Evolutionary conservation across 2,113 vertebrate species (phyloP).

Genomic region (Acrocephalus arundinaceus): DNA sequence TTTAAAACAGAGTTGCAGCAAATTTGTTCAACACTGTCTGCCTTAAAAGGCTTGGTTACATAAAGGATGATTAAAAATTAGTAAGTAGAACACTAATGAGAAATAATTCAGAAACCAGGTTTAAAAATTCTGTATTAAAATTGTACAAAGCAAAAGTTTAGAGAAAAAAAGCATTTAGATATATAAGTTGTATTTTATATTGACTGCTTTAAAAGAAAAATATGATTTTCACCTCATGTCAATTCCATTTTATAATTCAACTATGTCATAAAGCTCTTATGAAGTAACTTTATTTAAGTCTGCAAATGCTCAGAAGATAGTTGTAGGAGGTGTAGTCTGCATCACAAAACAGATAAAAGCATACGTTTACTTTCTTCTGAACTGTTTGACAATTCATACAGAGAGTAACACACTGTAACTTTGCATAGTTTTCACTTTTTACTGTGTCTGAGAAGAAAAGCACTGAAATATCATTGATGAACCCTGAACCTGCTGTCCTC

Average conservation of each 20-base stretch:
- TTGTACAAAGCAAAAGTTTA: background rate
- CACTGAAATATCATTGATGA: background rate
- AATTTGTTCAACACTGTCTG: background rate
- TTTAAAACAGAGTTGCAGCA: background rate
- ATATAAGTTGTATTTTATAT: background rate
- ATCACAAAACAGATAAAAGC: background rate
- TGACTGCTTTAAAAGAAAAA: background rate
- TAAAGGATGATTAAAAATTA: background rate
- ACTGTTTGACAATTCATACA: background rate
- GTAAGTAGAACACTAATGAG: background rate
- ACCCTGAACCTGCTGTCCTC: conserved; percentile 13
- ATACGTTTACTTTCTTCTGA: conserved; percentile 13
- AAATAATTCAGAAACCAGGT: background rate
- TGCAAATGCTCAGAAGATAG: background rate
- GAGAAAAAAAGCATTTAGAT: background rate
- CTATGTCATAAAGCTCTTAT: background rate
- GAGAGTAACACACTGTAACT: background rate
- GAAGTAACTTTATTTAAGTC: background rate
- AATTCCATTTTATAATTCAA: background rate
- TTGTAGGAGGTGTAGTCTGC: background rate
- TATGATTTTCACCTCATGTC: background rate
- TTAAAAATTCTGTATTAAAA: background rate
- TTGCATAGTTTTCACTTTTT: background rate
- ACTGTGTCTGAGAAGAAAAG: background rate
- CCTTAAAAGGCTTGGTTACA: background rate